These are phyloP conservation scores for Panurus biarmicus DNA, from an alignment of 2,113 vertebrate species.

Conservation along the genomic window DNA sequence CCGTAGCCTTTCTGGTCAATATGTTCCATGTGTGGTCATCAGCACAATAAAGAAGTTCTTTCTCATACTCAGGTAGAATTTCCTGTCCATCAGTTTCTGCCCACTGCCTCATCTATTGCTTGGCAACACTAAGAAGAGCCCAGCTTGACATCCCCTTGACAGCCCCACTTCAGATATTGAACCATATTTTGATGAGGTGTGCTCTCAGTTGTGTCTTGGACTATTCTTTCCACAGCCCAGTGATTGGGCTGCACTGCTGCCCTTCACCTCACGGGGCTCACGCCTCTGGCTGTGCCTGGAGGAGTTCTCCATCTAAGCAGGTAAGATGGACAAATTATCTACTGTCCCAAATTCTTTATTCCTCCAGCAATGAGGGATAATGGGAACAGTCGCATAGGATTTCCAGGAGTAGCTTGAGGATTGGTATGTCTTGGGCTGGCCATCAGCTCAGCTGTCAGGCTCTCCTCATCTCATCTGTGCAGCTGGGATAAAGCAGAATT, in stretches of 20 bases:
- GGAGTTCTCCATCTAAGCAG: background rate
- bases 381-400: rapidly evolving
- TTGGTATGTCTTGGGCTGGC: rapidly evolving
- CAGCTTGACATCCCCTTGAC: background rate
- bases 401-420: rapidly evolving
- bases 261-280: rapidly evolving
- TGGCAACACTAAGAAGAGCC: rapidly evolving
- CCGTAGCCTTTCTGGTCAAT: background rate
- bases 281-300: rapidly evolving
- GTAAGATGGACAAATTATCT: rapidly evolving
- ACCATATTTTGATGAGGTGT: too few relatives aligned
- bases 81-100: background rate
- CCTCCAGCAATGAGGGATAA: background rate
- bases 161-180: background rate
- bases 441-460: rapidly evolving
- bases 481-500: too few relatives aligned
- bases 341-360: background rate
- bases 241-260: too few relatives aligned
- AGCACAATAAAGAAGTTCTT: background rate
- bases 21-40: background rate
- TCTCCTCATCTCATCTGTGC: rapidly evolving
- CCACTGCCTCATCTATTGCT: rapidly evolving
- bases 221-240: too few relatives aligned
- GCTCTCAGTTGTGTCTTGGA: background rate
- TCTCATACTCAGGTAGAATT: background rate